These are phyloP conservation scores for Larimichthys polyactis DNA, from an alignment of 2,113 vertebrate genomes.

Conservation along the genomic window DNA sequence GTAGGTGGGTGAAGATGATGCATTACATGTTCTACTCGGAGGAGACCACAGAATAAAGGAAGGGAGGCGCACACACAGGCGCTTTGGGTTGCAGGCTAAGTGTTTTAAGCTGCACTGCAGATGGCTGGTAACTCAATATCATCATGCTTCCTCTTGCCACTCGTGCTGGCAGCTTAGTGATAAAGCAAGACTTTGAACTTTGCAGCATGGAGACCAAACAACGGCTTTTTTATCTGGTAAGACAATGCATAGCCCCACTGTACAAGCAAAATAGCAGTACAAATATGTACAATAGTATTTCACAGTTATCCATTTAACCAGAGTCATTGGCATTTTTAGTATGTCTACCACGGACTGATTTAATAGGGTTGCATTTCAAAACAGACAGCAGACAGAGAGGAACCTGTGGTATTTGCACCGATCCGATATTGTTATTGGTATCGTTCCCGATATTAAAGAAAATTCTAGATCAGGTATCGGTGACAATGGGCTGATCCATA, in stretches of 20 bases:
- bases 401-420: not conserved
- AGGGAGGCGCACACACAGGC: constrained; percentile 32
- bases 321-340: not conserved
- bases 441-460: no score
- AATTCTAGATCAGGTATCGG: no score
- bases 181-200: constrained; percentile 75
- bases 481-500: no score
- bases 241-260: constrained; percentile 16
- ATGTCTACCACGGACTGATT: not conserved
- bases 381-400: not conserved
- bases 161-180: constrained; percentile 67
- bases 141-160: constrained; percentile 73
- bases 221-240: constrained; percentile 59
- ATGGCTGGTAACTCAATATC: constrained; percentile 75
- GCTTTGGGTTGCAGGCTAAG: constrained; percentile 70
- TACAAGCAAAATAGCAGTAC: not conserved
- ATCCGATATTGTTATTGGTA: no score
- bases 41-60: constrained; percentile 12
- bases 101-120: constrained; percentile 71
- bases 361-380: not conserved
- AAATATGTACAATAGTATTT: not conserved
- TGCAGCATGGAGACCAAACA: constrained; percentile 49
- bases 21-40: constrained; percentile 34
- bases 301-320: not conserved
- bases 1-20: constrained; percentile 32